These are phyloP conservation scores for Squalus acanthias DNA, from an alignment of 2,797 vertebrate species.

Conservation along the genomic window DNA sequence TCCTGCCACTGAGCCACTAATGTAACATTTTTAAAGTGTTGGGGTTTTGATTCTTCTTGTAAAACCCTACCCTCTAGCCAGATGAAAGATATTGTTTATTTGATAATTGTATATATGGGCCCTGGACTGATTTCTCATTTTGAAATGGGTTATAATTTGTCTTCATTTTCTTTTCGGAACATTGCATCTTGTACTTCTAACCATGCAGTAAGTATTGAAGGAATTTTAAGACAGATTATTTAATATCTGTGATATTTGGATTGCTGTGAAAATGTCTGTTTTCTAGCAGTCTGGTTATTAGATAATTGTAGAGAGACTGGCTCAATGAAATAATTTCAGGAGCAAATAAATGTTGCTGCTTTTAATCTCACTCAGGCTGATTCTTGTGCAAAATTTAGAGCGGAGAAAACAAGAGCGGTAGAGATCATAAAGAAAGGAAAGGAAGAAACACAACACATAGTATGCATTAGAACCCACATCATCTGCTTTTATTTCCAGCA, in stretches of 20 bases:
- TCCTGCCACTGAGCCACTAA: neutral
- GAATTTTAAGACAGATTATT: neutral
- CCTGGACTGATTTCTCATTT: neutral
- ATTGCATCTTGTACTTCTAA: neutral
- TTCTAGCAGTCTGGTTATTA: neutral
- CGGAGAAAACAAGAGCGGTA: neutral
- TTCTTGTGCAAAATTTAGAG: neutral
- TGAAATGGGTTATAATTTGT: neutral
- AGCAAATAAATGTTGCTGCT: neutral
- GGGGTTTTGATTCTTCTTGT: neutral
- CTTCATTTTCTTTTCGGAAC: neutral
- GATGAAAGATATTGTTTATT: neutral
- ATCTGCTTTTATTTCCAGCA: neutral
- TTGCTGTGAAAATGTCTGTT: neutral
- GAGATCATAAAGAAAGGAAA: neutral
- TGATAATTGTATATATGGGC: neutral
- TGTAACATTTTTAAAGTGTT: neutral
- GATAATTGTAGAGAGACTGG: neutral
- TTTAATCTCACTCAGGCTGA: neutral
- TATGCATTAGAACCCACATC: neutral
- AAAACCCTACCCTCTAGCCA: neutral
- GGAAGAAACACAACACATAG: neutral
- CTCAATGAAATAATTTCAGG: neutral
- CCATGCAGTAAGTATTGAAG: neutral
- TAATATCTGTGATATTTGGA: neutral